Percentiles rank a stretch among this genome's conserved stretches.
phyloP scores from a whole-genome alignment of 2,888 invertebrate genomes.

The Agonopterix arenella region DNA sequence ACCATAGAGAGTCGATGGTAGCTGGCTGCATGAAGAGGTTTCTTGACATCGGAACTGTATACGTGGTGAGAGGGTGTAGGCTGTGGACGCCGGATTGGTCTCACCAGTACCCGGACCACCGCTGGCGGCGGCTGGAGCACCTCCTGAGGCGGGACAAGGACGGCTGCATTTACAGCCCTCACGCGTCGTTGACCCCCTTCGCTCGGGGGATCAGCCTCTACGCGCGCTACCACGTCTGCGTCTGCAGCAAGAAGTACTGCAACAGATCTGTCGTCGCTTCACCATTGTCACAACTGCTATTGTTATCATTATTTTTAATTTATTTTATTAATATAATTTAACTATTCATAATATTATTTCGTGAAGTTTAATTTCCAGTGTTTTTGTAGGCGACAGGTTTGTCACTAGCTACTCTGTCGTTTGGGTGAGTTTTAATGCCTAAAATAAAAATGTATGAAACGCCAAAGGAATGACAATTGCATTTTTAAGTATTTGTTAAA shows the following conservation, averaged over 20 bases:
- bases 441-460: too few species aligned
- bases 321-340: too few species aligned
- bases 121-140: conserved; percentile 15
- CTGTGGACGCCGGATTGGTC: conserved; percentile 9
- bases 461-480: too few species aligned
- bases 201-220: conserved; percentile 18
- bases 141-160: conserved; percentile 9
- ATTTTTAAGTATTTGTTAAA: too few species aligned
- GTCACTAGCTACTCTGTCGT: too few species aligned
- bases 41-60: conserved; percentile 25
- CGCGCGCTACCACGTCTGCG: conserved; percentile 25
- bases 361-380: too few species aligned
- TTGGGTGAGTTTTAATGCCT: too few species aligned
- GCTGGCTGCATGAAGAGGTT: conserved; percentile 28
- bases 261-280: conserved; percentile 5
- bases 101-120: conserved; percentile 5
- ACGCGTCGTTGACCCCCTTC: conserved; percentile 24
- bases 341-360: too few species aligned
- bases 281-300: too few species aligned
- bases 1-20: too few species aligned
- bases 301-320: too few species aligned
- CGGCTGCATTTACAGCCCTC: conserved; percentile 18
- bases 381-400: too few species aligned
- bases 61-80: conserved; percentile 25
- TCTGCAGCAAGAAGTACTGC: conserved; percentile 19